These are phyloP conservation scores for Drosophila affinis DNA, from an alignment of 2,888 invertebrate species.

Conservation along the genomic window DNA sequence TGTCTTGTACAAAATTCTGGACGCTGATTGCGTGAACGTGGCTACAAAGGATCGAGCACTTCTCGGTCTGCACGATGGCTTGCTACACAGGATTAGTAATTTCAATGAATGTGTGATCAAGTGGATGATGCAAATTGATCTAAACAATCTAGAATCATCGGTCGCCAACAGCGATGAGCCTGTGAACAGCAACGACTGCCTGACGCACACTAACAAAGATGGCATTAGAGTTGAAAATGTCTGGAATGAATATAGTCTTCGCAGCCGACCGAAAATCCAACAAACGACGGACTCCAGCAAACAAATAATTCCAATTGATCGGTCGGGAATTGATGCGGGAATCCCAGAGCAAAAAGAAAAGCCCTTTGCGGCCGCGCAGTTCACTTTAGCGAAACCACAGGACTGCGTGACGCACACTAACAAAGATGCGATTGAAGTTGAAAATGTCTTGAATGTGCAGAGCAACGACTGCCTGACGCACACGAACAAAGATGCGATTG, in stretches of 20 bases:
- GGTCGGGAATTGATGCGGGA: no score
- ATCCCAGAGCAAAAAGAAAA: no score
- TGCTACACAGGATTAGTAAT: conserved; percentile 50
- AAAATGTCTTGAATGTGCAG: neutral
- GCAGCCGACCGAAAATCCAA: neutral
- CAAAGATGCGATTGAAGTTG: conserved; percentile 23
- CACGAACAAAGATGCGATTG: conserved; percentile 23
- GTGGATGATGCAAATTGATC: conserved; percentile 53
- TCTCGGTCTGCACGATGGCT: conserved; percentile 40
- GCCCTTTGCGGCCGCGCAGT: no score
- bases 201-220: conserved; percentile 8
- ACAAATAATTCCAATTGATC: neutral
- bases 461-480: neutral
- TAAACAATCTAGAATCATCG: conserved; percentile 32
- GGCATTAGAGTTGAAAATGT: conserved; percentile 19
- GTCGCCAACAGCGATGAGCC: neutral
- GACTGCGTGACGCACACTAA: conserved; percentile 5
- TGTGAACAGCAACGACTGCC: no score
- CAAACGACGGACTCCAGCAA: neutral
- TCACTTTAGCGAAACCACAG: no score
- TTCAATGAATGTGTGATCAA: conserved; percentile 55
- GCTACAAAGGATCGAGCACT: conserved; percentile 28
- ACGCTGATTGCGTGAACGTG: conserved; percentile 31
- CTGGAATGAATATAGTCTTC: neutral
- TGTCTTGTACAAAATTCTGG: conserved; percentile 22